Base-by-base conservation (phyloP, 2,888 invertebrate species). In the Noctua janthe region DNA sequence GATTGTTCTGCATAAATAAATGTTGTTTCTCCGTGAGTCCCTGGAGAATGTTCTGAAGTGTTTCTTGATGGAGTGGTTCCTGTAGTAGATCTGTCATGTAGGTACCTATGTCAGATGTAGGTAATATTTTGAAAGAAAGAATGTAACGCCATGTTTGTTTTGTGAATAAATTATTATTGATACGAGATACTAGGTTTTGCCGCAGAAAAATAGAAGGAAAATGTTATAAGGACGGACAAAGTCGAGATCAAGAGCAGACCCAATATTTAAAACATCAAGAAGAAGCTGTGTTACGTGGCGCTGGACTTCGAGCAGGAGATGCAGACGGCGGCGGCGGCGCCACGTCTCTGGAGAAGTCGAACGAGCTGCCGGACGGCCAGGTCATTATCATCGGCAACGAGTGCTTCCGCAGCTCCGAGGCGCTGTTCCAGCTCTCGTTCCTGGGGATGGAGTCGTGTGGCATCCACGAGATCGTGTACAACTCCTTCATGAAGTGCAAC, bases 1-100 rank as follows among this genome's bases (percentile, higher is more conserved):
- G 56, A 71, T 78, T 71, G n/a, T 66, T 70, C 15, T 76, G 74
- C 76, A 73, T 76, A 74, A 82, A 62, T 83, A 78, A 84, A 59
- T 71, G 15, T 67, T n/a, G 51, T 59, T 82, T 39, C 67, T 82
- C 69, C 62, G 47, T 13, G 29, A 54, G 59, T 47, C 76, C 39
- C 76, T 8, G 62, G 54, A 39, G 54, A 70, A 62, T 54, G 10
- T 29, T 62, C 39, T 17, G 7, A 35, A 74, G 74, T 69, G n/a
- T 74, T 70, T 43, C 17, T 62, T 62, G 76, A 76, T 76, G 47
- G 62, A 76, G 51, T 82, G 35, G 62, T 62, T 75, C n/a, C 39
- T 15, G 43, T 62, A 15, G 69, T n/a, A 17, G 0, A 3, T 59
- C 35, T 74, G 67, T 74, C 59, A 59, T 74, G 51, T 74, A 29